These are phyloP conservation scores for Conopomorpha cramerella DNA, from an alignment of 1,140 invertebrate genomes.

Conservation along the genomic window DNA sequence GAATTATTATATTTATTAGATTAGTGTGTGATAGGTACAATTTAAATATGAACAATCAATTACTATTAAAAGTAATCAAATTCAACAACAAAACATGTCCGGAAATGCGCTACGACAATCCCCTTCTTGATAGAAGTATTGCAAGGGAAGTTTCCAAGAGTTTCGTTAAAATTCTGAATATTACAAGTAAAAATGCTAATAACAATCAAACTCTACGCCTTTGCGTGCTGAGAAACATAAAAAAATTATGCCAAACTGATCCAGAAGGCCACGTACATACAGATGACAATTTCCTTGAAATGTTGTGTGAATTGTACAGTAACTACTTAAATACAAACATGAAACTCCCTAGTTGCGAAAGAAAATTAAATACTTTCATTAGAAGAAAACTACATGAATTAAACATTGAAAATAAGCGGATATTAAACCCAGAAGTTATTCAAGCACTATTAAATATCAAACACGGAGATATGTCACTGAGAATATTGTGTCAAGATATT, in stretches of 20 bases:
- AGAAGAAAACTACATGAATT: conserved; percentile 19
- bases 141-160: conserved; percentile 26
- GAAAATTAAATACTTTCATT: conserved; percentile 26
- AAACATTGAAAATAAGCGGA: conserved; percentile 9
- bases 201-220: conserved; percentile 19
- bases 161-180: conserved; percentile 28
- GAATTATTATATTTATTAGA: too few species aligned
- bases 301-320: conserved; percentile 17
- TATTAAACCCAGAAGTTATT: conserved; percentile 25
- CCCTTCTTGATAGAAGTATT: conserved; percentile 29
- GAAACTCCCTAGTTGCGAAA: conserved; percentile 9
- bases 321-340: conserved; percentile 6
- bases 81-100: conserved; percentile 20
- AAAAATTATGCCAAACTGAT: conserved; percentile 23
- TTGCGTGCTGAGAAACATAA: conserved; percentile 24
- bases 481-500: conserved; percentile 17
- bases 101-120: conserved; percentile 22
- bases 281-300: conserved; percentile 20
- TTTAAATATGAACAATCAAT: conserved; percentile 26
- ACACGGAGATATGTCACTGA: conserved; percentile 10
- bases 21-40: too few species aligned
- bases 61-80: conserved; percentile 31
- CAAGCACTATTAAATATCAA: conserved; percentile 36
- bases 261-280: conserved; percentile 21
- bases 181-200: conserved; percentile 15